These are phyloP conservation scores for Eupristina koningsbergeri DNA, from an alignment of 1,140 invertebrate species.

Conservation along the genomic window DNA sequence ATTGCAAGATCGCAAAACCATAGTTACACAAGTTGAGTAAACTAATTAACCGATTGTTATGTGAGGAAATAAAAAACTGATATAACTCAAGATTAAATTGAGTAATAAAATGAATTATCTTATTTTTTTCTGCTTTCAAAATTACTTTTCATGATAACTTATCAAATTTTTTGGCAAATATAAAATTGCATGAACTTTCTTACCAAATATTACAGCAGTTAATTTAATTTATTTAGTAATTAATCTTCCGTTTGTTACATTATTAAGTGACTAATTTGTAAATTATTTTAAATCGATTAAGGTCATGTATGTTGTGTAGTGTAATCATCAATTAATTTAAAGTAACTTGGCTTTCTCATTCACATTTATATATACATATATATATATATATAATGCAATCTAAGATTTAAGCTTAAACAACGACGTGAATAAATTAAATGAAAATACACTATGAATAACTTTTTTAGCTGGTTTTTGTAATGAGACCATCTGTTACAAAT, in stretches of 20 bases:
- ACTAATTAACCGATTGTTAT: too few relatives aligned
- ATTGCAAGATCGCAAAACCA: neutral
- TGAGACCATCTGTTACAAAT: constrained; percentile 20
- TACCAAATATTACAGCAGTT: neutral
- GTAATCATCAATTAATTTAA: constrained; percentile 1
- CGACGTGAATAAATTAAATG: constrained; percentile 1
- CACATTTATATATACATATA: constrained; percentile 1
- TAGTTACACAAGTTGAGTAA: neutral
- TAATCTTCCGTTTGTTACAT: neutral
- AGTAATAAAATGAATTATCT: too few relatives aligned
- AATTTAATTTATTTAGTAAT: too few relatives aligned
- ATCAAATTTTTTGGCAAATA: neutral
- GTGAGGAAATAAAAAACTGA: too few relatives aligned
- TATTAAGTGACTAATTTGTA: constrained; percentile 23
- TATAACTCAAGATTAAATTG: too few relatives aligned
- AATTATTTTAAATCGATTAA: constrained; percentile 28
- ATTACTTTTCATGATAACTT: neutral
- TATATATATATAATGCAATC: constrained; percentile 17
- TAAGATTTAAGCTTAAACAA: constrained; percentile 23
- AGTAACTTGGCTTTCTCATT: constrained; percentile 9
- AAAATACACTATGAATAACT: constrained; percentile 1
- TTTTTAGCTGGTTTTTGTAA: constrained; percentile 4
- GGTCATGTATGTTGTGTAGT: constrained; percentile 35
- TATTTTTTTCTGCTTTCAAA: too few relatives aligned
- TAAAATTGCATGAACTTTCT: constrained; percentile 4